phyloP scores from a whole-genome alignment of 1,140 invertebrate species.

The Diorhabda elongata region DNA sequence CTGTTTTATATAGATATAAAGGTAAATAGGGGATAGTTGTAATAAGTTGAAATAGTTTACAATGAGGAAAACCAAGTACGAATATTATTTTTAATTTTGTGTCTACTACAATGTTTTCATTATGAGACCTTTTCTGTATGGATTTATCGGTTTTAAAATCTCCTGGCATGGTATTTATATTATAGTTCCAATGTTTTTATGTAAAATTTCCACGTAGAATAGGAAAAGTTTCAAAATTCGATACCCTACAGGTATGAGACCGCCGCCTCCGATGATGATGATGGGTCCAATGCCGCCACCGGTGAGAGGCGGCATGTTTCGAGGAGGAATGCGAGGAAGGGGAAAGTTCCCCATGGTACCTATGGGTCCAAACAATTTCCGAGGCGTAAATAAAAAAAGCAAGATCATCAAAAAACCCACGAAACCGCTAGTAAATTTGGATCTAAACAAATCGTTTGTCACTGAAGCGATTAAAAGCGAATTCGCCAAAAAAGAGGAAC shows the following conservation, averaged over 20 bases:
- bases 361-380: conserved; percentile 23
- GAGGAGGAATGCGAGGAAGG: conserved; percentile 23
- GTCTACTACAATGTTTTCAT: too few relatives aligned
- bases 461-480: conserved; percentile 41
- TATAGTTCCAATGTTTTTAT: too few relatives aligned
- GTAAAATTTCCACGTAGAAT: too few relatives aligned
- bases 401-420: conserved; percentile 39
- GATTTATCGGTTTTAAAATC: too few relatives aligned
- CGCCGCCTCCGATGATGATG: conserved; percentile 40
- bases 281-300: conserved; percentile 29
- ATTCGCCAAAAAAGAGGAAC: conserved; percentile 43
- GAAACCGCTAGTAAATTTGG: conserved; percentile 34
- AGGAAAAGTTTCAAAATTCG: too few relatives aligned
- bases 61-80: too few relatives aligned
- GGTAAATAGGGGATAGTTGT: too few relatives aligned
- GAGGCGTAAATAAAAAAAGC: conserved; percentile 29
- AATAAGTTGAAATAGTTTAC: too few relatives aligned
- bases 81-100: too few relatives aligned
- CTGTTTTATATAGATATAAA: too few relatives aligned
- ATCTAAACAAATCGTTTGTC: conserved; percentile 45
- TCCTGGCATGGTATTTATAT: too few relatives aligned
- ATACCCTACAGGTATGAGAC: conserved; percentile 34
- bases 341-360: conserved; percentile 17
- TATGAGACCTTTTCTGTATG: too few relatives aligned
- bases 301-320: conserved; percentile 29